phyloP scores from a whole-genome alignment of 2,113 vertebrate genomes.

The Oriolus oriolus region DNA sequence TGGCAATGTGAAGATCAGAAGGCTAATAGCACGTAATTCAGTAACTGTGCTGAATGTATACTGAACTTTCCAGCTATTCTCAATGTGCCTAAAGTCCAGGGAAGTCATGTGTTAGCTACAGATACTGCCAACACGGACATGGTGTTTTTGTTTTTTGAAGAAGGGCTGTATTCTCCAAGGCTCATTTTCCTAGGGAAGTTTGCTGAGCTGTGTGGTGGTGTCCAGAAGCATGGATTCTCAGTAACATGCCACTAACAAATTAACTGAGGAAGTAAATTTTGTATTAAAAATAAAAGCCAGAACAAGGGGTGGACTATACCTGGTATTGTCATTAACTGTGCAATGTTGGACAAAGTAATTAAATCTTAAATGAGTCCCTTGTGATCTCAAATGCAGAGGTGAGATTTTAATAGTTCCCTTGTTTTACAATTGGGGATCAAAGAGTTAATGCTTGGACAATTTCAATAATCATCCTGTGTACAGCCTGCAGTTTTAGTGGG shows the following conservation, averaged over 20 bases:
- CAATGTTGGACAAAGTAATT: background rate
- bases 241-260: background rate
- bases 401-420: background rate
- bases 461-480: background rate
- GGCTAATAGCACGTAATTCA: rapidly evolving
- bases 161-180: background rate
- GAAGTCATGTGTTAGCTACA: background rate
- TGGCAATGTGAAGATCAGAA: background rate
- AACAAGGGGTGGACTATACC: background rate
- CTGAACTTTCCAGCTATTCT: background rate
- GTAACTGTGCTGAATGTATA: background rate
- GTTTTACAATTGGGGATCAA: background rate
- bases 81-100: background rate
- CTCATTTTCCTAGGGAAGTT: background rate
- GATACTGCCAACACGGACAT: background rate
- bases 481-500: background rate
- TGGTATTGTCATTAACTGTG: background rate
- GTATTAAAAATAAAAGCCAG: background rate
- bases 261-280: background rate
- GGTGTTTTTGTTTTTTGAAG: background rate
- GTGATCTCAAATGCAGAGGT: background rate
- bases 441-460: background rate
- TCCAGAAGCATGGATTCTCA: background rate
- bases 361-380: background rate
- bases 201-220: background rate